phyloP scores from a whole-genome alignment of 2,888 invertebrate genomes.

The Macrosiphum euphorbiae region DNA sequence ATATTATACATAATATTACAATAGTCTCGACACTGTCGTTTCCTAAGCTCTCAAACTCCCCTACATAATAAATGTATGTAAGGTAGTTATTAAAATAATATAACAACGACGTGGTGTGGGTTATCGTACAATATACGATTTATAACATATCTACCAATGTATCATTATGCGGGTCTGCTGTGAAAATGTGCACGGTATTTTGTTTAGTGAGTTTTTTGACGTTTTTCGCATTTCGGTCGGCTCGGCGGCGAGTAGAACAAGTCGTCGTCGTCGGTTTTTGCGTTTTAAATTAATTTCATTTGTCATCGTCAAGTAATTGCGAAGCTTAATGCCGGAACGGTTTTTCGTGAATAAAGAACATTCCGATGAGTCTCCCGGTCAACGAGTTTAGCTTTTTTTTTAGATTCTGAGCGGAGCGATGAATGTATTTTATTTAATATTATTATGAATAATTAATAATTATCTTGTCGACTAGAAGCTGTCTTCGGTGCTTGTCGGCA shows the following conservation, averaged over 20 bases:
- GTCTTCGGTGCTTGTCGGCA: not conserved
- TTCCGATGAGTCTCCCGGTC: not conserved
- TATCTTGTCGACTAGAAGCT: not conserved
- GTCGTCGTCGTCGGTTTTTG: not conserved
- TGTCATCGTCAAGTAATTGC: not conserved
- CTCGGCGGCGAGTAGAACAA: not conserved
- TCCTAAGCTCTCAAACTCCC: not conserved
- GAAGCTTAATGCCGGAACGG: not conserved
- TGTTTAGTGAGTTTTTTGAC: not conserved
- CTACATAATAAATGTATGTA: not conserved
- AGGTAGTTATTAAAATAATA: too few relatives aligned
- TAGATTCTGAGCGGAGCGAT: too few relatives aligned
- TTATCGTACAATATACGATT: not conserved
- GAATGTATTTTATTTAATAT: not conserved
- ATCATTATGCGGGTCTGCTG: not conserved
- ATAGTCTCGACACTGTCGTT: not conserved
- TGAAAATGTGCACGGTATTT: not conserved
- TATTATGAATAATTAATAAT: not conserved
- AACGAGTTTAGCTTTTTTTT: not conserved
- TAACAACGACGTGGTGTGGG: not conserved
- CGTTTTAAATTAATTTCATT: not conserved
- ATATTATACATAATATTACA: not conserved
- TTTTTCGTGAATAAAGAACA: not conserved
- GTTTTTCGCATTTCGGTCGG: not conserved
- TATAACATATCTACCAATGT: not conserved